phyloP scores from a whole-genome alignment of 2,888 invertebrate genomes.

The Tanypteryx hageni region DNA sequence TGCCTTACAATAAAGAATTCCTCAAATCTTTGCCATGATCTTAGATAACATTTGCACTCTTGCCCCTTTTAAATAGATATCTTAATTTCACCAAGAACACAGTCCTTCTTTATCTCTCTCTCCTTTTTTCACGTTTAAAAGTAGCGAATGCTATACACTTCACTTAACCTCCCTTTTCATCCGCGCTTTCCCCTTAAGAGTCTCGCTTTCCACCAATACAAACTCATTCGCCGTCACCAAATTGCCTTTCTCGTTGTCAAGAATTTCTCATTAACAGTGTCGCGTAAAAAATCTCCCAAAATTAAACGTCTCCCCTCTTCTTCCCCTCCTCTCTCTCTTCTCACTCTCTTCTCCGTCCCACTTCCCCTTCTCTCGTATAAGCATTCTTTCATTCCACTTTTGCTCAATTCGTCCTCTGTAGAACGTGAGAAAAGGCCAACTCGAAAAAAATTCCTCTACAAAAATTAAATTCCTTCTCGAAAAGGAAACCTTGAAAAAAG shows the following conservation, averaged over 20 bases:
- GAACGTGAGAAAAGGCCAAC: not conserved
- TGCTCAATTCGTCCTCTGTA: not conserved
- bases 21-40: too few relatives aligned
- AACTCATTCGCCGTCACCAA: not conserved
- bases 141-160: too few relatives aligned
- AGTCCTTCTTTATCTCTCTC: not conserved
- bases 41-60: not conserved
- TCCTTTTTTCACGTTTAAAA: not conserved
- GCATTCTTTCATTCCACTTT: not conserved
- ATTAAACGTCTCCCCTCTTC: constrained; percentile 5
- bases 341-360: not conserved
- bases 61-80: not conserved
- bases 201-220: not conserved
- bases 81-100: not conserved
- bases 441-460: constrained; percentile 2
- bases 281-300: constrained; percentile 29
- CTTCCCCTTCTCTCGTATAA: not conserved
- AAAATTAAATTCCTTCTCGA: constrained; percentile 14
- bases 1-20: too few relatives aligned
- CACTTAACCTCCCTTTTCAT: not conserved
- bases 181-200: not conserved
- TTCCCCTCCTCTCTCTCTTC: not conserved
- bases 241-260: constrained; percentile 43
- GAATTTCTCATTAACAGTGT: constrained; percentile 60
- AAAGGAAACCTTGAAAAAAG: not conserved